Conservation (phyloP, 2,888 invertebrate genomes). For the Tenthredo notha region DNA sequence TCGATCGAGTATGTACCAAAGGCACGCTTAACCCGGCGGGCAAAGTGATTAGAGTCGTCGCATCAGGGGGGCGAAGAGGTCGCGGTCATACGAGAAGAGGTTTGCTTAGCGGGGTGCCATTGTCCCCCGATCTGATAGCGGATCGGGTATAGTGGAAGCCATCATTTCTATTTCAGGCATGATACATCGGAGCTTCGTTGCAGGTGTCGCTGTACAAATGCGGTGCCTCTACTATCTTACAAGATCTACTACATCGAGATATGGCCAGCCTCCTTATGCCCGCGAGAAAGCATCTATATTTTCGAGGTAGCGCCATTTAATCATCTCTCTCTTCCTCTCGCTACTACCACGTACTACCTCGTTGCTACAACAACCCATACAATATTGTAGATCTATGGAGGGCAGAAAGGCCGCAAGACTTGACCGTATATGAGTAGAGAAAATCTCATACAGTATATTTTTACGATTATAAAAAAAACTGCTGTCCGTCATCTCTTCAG, state of each 20-base stretch:
- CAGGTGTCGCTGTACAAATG: conserved; percentile 75
- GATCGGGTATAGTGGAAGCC: conserved; percentile 52
- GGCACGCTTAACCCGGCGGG: conserved; percentile 40
- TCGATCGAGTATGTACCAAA: not conserved
- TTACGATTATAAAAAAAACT: conserved; percentile 32
- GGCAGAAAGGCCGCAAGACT: not conserved
- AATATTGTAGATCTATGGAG: not conserved
- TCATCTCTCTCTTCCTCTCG: not conserved
- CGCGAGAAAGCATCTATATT: conserved; percentile 46
- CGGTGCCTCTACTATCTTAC: conserved; percentile 66
- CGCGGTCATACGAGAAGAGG: conserved; percentile 54
- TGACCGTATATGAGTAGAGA: not conserved
- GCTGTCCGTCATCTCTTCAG: conserved; percentile 32
- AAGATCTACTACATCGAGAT: conserved; percentile 73
- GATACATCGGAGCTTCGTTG: conserved; percentile 71
- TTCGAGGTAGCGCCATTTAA: conserved; percentile 49
- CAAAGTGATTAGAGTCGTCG: conserved; percentile 44
- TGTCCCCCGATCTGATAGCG: conserved; percentile 67
- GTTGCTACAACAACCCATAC: not conserved
- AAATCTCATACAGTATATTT: conserved; percentile 1
- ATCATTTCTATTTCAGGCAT: conserved; percentile 56
- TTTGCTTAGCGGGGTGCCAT: conserved; percentile 67
- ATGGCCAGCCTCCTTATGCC: conserved; percentile 53
- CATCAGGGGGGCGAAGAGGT: conserved; percentile 48
- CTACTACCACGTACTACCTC: not conserved